Percentiles rank a stretch among this genome's conserved stretches.
Evolutionary conservation across 2,797 vertebrate genomes (phyloP).

Genomic region (Silurus aristotelis): DNA sequence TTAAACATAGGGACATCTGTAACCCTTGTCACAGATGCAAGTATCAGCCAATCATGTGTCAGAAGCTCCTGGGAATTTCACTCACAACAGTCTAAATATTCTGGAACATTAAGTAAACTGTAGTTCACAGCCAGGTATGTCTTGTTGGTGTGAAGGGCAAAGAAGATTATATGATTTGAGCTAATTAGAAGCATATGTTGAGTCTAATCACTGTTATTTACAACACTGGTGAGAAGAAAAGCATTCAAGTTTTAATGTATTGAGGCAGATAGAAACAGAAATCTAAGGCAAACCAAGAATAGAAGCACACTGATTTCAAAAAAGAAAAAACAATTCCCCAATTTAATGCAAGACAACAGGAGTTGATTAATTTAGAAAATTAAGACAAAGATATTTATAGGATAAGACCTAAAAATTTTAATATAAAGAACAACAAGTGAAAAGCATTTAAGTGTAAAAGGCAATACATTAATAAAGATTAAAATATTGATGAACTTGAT

Average conservation of each 20-base stretch:
- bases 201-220: background rate
- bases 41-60: background rate
- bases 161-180: background rate
- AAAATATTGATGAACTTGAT: background rate
- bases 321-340: background rate
- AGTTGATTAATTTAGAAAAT: background rate
- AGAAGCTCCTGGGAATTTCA: background rate
- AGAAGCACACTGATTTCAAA: background rate
- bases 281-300: background rate
- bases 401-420: too few relatives aligned
- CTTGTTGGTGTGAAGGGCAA: background rate
- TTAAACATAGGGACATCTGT: background rate
- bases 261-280: background rate
- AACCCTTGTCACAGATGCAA: background rate
- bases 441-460: too few relatives aligned
- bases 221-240: background rate
- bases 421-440: too few relatives aligned
- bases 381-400: too few relatives aligned
- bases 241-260: background rate
- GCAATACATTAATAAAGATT: too few relatives aligned
- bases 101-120: background rate
- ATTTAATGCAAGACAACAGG: background rate
- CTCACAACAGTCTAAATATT: background rate
- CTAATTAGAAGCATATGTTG: background rate
- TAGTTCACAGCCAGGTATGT: too few relatives aligned